Evolutionary conservation across 2,113 vertebrate species (phyloP), one percentile per base, ranked within the genome.

Genomic region (Ammodytes marinus): DNA sequence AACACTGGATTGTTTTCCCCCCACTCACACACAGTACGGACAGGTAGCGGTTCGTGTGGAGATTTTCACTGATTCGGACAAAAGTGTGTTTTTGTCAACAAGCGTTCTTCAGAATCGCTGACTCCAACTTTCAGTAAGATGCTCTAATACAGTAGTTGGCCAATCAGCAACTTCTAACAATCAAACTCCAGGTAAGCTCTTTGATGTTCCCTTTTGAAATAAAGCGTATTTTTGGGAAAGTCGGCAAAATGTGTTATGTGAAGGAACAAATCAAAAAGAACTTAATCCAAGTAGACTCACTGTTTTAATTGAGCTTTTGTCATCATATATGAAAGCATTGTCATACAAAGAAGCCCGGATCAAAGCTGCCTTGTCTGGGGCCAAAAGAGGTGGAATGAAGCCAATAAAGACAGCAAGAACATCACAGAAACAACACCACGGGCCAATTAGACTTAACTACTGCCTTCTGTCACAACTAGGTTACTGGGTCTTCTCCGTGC

Each of bases 281-380:
- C 77, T 88, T 81, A 89, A 89, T 88, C 86, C 79, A 88, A 67
- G 73, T 77, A 83, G 79, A 88, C 89, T 93, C 87, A 83, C 27
- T 87, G 69, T 19, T 78, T 94, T 86, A 80, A 84, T 95, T 75
- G 91, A 92, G 78, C 89, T 84, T 70, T 14, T 27, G 69, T 83
- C 84, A 91, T 92, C 91, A 88, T 91, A 87, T 86, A 87, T 83
- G 77, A 88, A 88, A 88, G 64, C 59, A 49, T 66, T 76, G 69
- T 80, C 84, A 90, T 81, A 88, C 87, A 92, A 74, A 19, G 61
- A 85, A 91, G 88, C 86, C 53, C 58, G 83, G 86, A 89, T 58
- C 79, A 82, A 79, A 87, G 85, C 74, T 71, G 64, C 70, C 45
- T 17, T 2, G 13, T 45, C 17, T 35, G 69, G 27, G 37, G 69